Percentiles rank a stretch among this genome's conserved stretches.
These are phyloP conservation scores for Cervus canadensis DNA, from an alignment of 2,113 vertebrate species.

Conservation along the genomic window DNA sequence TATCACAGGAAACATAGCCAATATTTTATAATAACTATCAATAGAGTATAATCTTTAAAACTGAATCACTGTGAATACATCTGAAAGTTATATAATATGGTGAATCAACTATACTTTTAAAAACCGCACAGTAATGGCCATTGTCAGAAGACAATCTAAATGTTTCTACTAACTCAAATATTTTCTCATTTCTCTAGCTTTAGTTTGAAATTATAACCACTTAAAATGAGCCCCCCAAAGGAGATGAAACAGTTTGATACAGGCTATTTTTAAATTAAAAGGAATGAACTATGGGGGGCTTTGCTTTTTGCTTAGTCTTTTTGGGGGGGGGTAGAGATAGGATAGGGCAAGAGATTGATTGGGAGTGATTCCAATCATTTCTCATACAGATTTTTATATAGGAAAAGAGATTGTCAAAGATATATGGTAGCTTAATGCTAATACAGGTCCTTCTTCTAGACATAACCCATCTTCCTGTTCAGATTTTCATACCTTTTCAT, in stretches of 20 bases:
- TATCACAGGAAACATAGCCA: background rate
- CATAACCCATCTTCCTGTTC: background rate
- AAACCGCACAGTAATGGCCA: background rate
- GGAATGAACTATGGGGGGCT: background rate
- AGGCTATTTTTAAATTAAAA: conserved; percentile 15
- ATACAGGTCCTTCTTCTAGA: background rate
- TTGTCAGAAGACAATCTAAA: background rate
- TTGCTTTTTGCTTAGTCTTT: background rate
- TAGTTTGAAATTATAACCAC: background rate
- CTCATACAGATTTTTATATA: background rate
- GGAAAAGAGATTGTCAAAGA: background rate
- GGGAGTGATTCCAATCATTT: background rate
- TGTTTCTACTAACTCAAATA: background rate
- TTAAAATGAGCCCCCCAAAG: background rate
- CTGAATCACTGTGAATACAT: background rate
- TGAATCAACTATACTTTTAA: background rate
- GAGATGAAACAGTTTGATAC: background rate
- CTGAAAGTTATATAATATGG: background rate
- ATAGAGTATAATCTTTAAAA: background rate
- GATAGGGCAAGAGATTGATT: background rate
- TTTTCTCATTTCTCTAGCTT: conserved; percentile 5
- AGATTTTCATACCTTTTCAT: background rate
- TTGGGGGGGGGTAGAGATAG: background rate
- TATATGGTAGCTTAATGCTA: background rate
- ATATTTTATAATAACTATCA: background rate